A percentile compares a stretch with the other conserved stretches of the same genome.
Evolutionary conservation across 2,113 vertebrate species (phyloP).

Genomic region (Lanius ludovicianus): DNA sequence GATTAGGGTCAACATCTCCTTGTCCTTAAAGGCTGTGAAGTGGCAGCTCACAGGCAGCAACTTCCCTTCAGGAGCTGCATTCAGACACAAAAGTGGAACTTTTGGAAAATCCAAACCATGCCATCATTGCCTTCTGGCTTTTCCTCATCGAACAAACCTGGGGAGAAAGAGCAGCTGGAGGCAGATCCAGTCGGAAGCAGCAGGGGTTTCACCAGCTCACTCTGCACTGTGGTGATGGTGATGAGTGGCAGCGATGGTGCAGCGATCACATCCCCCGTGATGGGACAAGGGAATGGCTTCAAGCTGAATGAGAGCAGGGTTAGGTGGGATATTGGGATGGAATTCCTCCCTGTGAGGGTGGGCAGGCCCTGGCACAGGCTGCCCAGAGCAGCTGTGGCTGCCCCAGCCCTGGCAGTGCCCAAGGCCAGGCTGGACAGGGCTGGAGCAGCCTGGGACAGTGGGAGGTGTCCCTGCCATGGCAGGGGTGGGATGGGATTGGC

Average conservation of each 20-base stretch:
- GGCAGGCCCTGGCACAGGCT: not conserved
- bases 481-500: fast-evolving
- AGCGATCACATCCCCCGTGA: not conserved
- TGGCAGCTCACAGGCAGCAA: not conserved
- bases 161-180: not conserved
- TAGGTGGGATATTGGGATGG: not conserved
- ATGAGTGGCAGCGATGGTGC: not conserved
- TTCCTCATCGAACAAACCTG: not conserved
- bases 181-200: not conserved
- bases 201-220: not conserved
- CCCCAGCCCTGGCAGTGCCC: not conserved
- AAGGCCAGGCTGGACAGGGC: not conserved
- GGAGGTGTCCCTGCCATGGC: not conserved
- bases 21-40: not conserved
- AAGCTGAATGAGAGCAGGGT: fast-evolving
- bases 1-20: not conserved
- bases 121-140: not conserved
- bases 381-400: not conserved
- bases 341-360: fast-evolving
- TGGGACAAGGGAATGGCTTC: not conserved
- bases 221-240: not conserved
- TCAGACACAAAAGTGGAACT: not conserved
- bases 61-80: not conserved
- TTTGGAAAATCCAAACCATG: not conserved
- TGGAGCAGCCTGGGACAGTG: not conserved